Conservation (phyloP, 2,888 invertebrate genomes). For the Pristionchus japonicus region DNA sequence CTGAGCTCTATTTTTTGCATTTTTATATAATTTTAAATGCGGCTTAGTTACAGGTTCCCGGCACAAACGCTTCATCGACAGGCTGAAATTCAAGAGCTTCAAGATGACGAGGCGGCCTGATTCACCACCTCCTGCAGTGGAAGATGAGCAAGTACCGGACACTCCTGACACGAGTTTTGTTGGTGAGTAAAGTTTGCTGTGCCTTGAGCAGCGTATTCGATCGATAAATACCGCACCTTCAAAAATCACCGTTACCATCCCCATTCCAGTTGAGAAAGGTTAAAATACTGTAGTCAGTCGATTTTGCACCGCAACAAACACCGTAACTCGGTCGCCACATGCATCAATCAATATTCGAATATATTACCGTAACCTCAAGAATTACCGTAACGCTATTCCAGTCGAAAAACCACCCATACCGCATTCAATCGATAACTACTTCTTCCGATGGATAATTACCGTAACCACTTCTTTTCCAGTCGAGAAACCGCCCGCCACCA, state of each 20-base stretch:
- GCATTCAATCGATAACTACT: too few relatives aligned
- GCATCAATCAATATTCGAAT: too few relatives aligned
- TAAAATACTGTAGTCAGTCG: too few relatives aligned
- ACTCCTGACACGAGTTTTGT: neutral
- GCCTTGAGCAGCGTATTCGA: neutral
- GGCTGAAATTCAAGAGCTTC: neutral
- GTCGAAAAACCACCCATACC: neutral
- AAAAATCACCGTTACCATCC: too few relatives aligned
- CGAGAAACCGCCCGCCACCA: neutral
- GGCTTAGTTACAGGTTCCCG: neutral
- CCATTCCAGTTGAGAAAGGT: too few relatives aligned
- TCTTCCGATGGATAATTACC: neutral
- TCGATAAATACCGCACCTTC: too few relatives aligned
- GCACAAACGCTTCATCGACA: neutral
- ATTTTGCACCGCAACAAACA: too few relatives aligned
- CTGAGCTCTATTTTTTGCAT: too few relatives aligned
- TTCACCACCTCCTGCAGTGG: neutral
- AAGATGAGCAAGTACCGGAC: neutral
- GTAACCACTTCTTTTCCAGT: neutral
- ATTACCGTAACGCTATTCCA: neutral
- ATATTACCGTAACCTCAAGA: too few relatives aligned
- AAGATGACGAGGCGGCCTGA: neutral
- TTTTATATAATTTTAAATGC: too few relatives aligned
- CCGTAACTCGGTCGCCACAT: too few relatives aligned
- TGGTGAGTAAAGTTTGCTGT: neutral